phyloP scores from a whole-genome alignment of 2,113 vertebrate species.

The Nyctibius bracteatus region DNA sequence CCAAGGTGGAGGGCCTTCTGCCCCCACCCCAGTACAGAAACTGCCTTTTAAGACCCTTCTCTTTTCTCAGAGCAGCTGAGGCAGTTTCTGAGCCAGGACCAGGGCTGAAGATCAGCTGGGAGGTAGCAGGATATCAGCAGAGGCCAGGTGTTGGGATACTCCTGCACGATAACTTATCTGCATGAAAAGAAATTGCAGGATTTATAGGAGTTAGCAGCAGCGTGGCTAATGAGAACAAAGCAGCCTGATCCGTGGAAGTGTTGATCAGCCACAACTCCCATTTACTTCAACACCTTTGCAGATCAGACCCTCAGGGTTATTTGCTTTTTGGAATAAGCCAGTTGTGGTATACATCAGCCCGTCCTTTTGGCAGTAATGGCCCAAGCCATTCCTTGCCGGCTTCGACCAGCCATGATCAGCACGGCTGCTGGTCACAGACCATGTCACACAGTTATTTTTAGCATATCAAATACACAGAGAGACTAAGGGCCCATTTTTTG shows the following conservation, averaged over 20 bases:
- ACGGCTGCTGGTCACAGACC: background rate
- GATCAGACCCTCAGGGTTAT: background rate
- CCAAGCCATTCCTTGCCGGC: background rate
- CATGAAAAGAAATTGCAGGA: background rate
- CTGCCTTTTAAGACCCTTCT: background rate
- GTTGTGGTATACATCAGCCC: background rate
- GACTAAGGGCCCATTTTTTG: background rate
- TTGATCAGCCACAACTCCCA: background rate
- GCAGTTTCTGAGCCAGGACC: background rate
- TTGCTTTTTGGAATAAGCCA: background rate
- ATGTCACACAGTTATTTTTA: background rate
- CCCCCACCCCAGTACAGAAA: background rate
- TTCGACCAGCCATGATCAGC: background rate
- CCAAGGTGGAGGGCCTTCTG: background rate
- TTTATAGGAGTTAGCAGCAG: background rate
- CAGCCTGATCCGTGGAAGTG: background rate
- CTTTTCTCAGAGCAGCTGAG: background rate
- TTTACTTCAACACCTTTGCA: constrained; percentile 6
- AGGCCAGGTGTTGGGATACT: background rate
- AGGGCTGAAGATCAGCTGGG: background rate
- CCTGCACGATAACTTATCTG: background rate
- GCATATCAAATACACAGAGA: background rate
- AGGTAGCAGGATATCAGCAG: background rate
- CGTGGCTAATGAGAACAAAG: background rate
- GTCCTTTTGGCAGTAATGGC: background rate